A percentile compares a stretch with the other conserved stretches of the same genome.
phyloP scores from a whole-genome alignment of 2,888 invertebrate genomes.

The Conomelus anceps region DNA sequence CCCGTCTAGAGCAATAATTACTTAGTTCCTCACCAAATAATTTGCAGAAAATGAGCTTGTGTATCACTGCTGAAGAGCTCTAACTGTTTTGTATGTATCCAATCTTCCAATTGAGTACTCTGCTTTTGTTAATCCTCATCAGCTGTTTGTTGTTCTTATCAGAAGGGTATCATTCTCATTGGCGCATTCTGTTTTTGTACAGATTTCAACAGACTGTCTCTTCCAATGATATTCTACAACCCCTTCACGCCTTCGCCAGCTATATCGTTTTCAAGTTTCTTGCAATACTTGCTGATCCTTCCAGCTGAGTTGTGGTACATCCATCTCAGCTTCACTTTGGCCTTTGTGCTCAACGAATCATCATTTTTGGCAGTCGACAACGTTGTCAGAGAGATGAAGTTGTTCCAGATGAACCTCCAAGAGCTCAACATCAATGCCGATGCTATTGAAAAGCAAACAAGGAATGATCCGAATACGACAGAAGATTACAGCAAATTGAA shows the following conservation, averaged over 20 bases:
- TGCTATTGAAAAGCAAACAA: neutral
- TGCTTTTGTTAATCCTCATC: too few species aligned
- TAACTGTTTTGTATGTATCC: too few species aligned
- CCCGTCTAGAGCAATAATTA: too few species aligned
- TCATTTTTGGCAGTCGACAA: neutral
- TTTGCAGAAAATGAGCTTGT: too few species aligned
- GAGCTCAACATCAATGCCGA: neutral
- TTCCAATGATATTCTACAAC: neutral
- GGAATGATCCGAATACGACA: neutral
- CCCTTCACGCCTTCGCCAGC: neutral
- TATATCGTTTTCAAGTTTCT: neutral
- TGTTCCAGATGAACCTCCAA: neutral
- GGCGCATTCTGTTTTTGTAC: too few species aligned
- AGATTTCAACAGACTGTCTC: neutral
- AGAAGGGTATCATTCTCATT: too few species aligned
- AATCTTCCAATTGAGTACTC: too few species aligned
- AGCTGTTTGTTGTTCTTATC: too few species aligned
- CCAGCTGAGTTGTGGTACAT: neutral
- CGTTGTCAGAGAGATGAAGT: neutral
- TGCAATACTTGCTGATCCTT: neutral
- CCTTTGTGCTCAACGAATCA: neutral
- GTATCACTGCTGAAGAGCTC: too few species aligned
- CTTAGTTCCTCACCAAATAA: too few species aligned
- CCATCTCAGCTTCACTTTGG: neutral
- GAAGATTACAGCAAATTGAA: neutral